Conservation (phyloP, 1,140 invertebrate species). For the Onthophagus taurus region DNA sequence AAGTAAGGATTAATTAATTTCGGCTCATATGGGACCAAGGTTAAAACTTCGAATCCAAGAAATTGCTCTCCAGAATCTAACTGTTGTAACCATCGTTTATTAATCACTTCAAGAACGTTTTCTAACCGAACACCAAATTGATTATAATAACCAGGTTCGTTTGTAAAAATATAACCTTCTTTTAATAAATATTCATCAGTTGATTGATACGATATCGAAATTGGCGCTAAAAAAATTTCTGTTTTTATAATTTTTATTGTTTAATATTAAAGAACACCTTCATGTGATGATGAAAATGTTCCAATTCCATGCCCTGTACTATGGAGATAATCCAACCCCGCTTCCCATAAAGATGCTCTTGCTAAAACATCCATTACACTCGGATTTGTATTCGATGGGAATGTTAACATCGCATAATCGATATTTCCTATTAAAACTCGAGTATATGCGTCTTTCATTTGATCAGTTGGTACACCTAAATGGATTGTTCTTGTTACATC, state of each 20-base stretch:
- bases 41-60: slow-evolving; percentile 70
- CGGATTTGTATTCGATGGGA: slow-evolving; percentile 55
- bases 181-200: slow-evolving; percentile 43
- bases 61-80: slow-evolving; percentile 43
- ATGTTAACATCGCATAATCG: slow-evolving; percentile 55
- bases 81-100: slow-evolving; percentile 42
- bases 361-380: slow-evolving; percentile 66
- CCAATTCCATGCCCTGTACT: slow-evolving; percentile 88
- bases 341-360: slow-evolving; percentile 68
- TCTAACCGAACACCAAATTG: slow-evolving; percentile 88
- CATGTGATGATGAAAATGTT: slow-evolving; percentile 72
- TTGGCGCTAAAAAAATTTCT: slow-evolving; percentile 52
- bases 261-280: slow-evolving; percentile 48
- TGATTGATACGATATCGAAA: slow-evolving; percentile 36
- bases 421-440: slow-evolving; percentile 82
- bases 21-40: slow-evolving; percentile 85
- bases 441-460: slow-evolving; percentile 77
- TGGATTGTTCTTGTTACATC: slow-evolving; percentile 88
- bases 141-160: slow-evolving; percentile 74
- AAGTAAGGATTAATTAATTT: slow-evolving; percentile 77
- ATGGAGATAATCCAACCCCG: slow-evolving; percentile 73
- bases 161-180: slow-evolving; percentile 78
- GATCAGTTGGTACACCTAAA: slow-evolving; percentile 65
- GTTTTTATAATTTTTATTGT: background rate
- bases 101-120: slow-evolving; percentile 79